Evolutionary conservation across 2,888 invertebrate species (phyloP).

Genomic region (Drosophila colorata): DNA sequence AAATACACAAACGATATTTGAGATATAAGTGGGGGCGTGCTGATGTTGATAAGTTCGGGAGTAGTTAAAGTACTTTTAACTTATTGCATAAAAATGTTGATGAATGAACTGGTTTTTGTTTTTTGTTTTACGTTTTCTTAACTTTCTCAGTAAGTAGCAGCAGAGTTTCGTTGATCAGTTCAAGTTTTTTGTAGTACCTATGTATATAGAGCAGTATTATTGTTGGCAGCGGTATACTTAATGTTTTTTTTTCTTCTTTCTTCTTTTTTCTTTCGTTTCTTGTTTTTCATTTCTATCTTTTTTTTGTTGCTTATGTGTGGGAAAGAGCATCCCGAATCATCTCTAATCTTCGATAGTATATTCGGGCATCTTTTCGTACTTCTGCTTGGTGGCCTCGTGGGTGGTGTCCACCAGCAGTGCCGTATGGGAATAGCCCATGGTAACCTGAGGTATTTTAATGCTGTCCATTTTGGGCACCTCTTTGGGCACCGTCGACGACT

Average conservation of each 20-base stretch:
- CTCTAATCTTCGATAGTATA: constrained; percentile 85
- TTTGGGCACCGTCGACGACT: constrained; percentile 94
- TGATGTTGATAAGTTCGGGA: constrained; percentile 14
- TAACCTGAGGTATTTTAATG: constrained; percentile 90
- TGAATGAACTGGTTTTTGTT: constrained; percentile 33
- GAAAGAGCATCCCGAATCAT: background rate
- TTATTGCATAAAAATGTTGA: constrained; percentile 57
- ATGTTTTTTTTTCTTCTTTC: constrained; percentile 38
- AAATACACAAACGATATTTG: constrained; percentile 54
- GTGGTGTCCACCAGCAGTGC: constrained; percentile 88
- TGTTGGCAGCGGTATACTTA: constrained; percentile 72
- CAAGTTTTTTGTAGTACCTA: constrained; percentile 54
- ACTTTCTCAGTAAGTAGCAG: constrained; percentile 68
- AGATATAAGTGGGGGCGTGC: constrained; percentile 49
- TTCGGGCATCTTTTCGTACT: constrained; percentile 86
- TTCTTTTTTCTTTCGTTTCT: constrained; percentile 26
- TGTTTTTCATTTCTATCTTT: constrained; percentile 10
- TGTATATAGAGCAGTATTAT: constrained; percentile 70
- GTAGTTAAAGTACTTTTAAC: constrained; percentile 47
- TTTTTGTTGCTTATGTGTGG: constrained; percentile 27
- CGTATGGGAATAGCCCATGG: constrained; percentile 95
- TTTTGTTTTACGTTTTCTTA: constrained; percentile 15
- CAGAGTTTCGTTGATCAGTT: constrained; percentile 78
- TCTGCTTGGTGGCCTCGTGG: constrained; percentile 86
- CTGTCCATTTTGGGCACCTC: constrained; percentile 93